Percentiles rank a stretch among this genome's conserved stretches.
Conservation (phyloP, 1,140 invertebrate species). For the Parasteatoda tepidariorum region DNA sequence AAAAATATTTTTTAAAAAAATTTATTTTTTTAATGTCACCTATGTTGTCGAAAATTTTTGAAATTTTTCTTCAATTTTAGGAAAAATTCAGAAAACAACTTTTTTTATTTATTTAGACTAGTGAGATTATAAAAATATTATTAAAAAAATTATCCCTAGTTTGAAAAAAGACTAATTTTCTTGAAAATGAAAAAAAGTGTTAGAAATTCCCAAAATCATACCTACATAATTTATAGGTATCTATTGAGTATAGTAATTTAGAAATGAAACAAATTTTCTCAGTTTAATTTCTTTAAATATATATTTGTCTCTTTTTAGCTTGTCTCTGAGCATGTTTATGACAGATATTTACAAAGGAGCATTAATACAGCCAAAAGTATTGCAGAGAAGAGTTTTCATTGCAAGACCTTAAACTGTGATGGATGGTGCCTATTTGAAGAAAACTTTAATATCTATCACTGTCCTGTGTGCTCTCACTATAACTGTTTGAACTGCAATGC, state of each 20-base stretch:
- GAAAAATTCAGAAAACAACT: too few species aligned
- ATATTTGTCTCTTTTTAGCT: constrained; percentile 70
- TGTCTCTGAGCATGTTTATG: constrained; percentile 78
- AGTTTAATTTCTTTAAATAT: background rate
- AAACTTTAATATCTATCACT: constrained; percentile 85
- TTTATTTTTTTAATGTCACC: too few species aligned
- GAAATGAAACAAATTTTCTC: background rate
- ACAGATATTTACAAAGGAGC: constrained; percentile 84
- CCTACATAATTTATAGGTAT: background rate
- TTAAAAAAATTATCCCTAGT: background rate
- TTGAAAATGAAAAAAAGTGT: background rate
- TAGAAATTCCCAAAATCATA: background rate
- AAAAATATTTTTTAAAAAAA: too few species aligned
- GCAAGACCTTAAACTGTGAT: constrained; percentile 87
- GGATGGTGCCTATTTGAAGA: constrained; percentile 93
- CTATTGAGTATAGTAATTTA: too few species aligned
- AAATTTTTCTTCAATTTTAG: too few species aligned
- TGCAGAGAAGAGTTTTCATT: constrained; percentile 88
- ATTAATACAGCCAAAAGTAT: constrained; percentile 84
- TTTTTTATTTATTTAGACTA: too few species aligned
- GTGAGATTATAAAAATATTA: background rate
- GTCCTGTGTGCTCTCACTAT: constrained; percentile 82
- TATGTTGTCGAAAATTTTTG: too few species aligned
- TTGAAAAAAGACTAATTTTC: background rate
- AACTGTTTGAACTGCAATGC: constrained; percentile 93